Percentiles rank a stretch among this genome's conserved stretches.
Evolutionary conservation across 2,888 invertebrate species (phyloP).

Genomic region (Patella depressa): DNA sequence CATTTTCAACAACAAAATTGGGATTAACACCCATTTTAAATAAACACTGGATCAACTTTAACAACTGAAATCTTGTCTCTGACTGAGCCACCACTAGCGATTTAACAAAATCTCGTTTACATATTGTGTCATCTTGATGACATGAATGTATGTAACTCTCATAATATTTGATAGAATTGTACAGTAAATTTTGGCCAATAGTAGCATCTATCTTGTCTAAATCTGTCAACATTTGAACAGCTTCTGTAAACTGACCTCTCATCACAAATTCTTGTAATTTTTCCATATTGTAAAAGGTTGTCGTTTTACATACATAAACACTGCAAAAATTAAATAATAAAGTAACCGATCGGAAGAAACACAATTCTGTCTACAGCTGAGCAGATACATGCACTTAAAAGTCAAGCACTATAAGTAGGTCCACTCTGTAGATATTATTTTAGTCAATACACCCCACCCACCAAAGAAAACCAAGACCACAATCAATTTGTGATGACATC

Average conservation of each 20-base stretch:
- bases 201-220: not conserved
- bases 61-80: constrained; percentile 23
- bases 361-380: no score
- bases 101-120: not conserved
- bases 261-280: not conserved
- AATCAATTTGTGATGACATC: no score
- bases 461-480: no score
- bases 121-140: not conserved
- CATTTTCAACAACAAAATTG: constrained; percentile 28
- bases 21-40: constrained; percentile 34
- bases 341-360: no score
- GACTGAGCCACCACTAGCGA: constrained; percentile 16
- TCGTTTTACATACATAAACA: no score
- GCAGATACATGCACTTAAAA: no score
- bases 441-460: no score
- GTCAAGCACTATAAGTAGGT: no score
- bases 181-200: not conserved
- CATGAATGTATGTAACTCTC: not conserved
- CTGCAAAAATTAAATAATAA: no score
- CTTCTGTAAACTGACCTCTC: not conserved
- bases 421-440: no score
- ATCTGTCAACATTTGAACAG: not conserved
- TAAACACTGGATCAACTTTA: constrained; percentile 31
- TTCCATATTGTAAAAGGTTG: no score
- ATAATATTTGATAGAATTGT: not conserved